Evolutionary conservation across 2,797 vertebrate genomes (phyloP).

Genomic region (Cyclura pinguis): DNA sequence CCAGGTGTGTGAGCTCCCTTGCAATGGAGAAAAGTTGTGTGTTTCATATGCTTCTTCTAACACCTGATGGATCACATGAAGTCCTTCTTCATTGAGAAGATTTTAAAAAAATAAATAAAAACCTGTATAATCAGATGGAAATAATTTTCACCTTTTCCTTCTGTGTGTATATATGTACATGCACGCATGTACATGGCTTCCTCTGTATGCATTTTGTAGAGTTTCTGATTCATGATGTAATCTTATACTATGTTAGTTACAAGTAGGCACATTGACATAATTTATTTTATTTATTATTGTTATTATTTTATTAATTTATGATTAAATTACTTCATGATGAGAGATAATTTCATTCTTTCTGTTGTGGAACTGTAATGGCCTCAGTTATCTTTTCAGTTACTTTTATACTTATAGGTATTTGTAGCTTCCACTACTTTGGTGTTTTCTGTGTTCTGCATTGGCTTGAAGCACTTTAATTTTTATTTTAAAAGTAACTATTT

Average conservation of each 20-base stretch:
- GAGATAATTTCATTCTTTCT: not conserved
- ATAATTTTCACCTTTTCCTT: slow-evolving; percentile 65
- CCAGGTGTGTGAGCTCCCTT: slow-evolving; percentile 69
- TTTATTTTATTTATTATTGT: no score
- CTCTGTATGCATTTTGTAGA: slow-evolving; percentile 68
- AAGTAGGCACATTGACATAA: no score
- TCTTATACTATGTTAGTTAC: not conserved
- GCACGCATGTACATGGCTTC: slow-evolving; percentile 45
- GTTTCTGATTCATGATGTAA: slow-evolving; percentile 56
- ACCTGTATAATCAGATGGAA: slow-evolving; percentile 65
- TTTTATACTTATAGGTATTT: not conserved
- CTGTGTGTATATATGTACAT: no score
- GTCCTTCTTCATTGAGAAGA: slow-evolving; percentile 69
- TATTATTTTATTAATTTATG: not conserved
- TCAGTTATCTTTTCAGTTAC: not conserved
- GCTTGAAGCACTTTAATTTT: not conserved
- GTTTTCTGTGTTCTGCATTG: not conserved
- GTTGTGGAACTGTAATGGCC: no score
- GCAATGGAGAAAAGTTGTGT: slow-evolving; percentile 69
- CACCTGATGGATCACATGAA: slow-evolving; percentile 59
- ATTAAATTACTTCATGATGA: not conserved
- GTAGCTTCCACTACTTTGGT: not conserved
- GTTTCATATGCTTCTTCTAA: slow-evolving; percentile 60
- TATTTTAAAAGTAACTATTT: not conserved
- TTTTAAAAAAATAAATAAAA: slow-evolving; percentile 49